Percentiles rank a stretch among this genome's conserved stretches.
These are phyloP conservation scores for Thunnus albacares DNA, from an alignment of 2,797 vertebrate genomes.

Conservation along the genomic window DNA sequence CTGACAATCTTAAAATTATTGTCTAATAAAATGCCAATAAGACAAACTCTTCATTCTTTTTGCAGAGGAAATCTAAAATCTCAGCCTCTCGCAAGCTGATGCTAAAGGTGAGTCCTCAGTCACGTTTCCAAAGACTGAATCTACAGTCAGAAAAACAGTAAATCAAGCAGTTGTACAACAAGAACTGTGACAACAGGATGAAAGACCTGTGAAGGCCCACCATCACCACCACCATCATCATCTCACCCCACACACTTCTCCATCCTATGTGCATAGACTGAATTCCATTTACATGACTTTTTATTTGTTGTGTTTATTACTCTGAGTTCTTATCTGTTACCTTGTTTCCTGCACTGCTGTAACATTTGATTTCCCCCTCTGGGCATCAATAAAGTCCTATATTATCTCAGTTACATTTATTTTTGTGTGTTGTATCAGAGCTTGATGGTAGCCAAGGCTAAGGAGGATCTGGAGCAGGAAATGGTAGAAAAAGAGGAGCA, in stretches of 20 bases:
- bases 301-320: no score
- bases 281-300: no score
- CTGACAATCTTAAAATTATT: neutral
- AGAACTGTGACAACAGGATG: no score
- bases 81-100: conserved; percentile 96
- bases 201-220: no score
- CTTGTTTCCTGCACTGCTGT: neutral
- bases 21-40: conserved; percentile 5
- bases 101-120: conserved; percentile 90
- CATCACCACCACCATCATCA: no score
- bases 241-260: no score
- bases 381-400: neutral
- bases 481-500: conserved; percentile 90
- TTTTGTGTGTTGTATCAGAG: conserved; percentile 83
- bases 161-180: neutral
- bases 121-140: neutral
- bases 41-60: neutral
- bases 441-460: conserved; percentile 94
- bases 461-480: conserved; percentile 95
- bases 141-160: neutral
- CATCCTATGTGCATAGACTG: no score
- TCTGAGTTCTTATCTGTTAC: neutral
- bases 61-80: conserved; percentile 96
- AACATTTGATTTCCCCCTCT: neutral
- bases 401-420: neutral